phyloP scores from a whole-genome alignment of 2,888 invertebrate species.

The Lutraria lutraria region DNA sequence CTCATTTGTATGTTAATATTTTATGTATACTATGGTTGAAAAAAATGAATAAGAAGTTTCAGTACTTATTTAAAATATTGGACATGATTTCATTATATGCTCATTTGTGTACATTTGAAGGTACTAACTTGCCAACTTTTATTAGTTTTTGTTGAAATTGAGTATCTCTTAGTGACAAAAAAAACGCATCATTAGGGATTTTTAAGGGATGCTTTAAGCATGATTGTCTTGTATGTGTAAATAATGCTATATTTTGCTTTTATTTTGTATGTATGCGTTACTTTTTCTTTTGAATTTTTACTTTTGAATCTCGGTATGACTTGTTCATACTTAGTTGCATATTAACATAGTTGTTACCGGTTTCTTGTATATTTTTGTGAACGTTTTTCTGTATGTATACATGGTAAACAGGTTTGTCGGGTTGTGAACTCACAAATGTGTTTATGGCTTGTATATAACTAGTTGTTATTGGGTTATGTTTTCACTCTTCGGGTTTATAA shows the following conservation, averaged over 20 bases:
- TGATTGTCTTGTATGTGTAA: background rate
- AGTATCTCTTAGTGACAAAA: too few species aligned
- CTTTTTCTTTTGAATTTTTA: background rate
- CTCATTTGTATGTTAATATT: too few species aligned
- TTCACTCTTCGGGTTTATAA: conserved; percentile 20
- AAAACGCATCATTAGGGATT: too few species aligned
- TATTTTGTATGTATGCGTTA: background rate
- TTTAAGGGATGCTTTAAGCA: too few species aligned
- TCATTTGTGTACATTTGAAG: too few species aligned
- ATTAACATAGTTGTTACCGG: conserved; percentile 8
- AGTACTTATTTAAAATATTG: too few species aligned
- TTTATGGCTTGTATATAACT: conserved; percentile 2
- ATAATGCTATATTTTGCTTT: background rate
- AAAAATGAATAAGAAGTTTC: too few species aligned
- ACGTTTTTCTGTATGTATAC: background rate
- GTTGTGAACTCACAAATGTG: conserved; percentile 36
- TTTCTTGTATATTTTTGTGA: background rate
- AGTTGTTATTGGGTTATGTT: background rate
- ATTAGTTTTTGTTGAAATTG: too few species aligned
- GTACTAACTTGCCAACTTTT: too few species aligned
- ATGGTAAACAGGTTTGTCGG: conserved; percentile 26
- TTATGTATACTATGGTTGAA: too few species aligned
- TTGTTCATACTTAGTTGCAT: conserved; percentile 5
- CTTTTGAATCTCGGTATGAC: background rate
- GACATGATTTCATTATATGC: too few species aligned